Conservation (phyloP, 2,113 vertebrate species). For the Thunnus maccoyii region DNA sequence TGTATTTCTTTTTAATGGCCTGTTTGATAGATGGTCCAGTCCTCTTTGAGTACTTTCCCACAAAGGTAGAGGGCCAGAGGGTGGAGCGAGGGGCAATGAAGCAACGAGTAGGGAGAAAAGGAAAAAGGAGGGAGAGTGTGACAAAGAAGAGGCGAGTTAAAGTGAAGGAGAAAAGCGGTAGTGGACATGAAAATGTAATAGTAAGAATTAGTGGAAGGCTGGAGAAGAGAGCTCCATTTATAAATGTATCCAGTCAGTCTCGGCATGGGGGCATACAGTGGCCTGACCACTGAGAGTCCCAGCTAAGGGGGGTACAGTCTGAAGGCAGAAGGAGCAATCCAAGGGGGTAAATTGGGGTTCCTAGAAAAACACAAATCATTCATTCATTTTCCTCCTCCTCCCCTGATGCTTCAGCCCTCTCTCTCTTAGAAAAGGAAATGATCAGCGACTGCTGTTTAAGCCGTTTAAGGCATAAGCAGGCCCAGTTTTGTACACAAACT, state of each 20-base stretch:
- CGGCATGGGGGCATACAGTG: slow-evolving; percentile 21
- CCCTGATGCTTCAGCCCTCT: slow-evolving; percentile 25
- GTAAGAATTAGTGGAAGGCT: slow-evolving; percentile 17
- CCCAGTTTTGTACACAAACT: slow-evolving; percentile 17
- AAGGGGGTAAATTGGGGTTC: slow-evolving; percentile 54
- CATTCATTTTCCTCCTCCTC: slow-evolving; percentile 49
- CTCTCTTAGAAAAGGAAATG: slow-evolving; percentile 50
- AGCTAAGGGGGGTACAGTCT: slow-evolving; percentile 6
- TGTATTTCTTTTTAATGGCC: slow-evolving; percentile 52
- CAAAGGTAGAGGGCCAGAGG: slow-evolving; percentile 13
- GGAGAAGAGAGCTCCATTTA: slow-evolving; percentile 42
- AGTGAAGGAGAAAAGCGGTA: slow-evolving; percentile 14
- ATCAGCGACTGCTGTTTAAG: slow-evolving; percentile 60
- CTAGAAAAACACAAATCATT: slow-evolving; percentile 55
- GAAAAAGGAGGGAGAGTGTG: not conserved
- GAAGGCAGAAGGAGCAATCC: slow-evolving; percentile 36
- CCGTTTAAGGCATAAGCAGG: slow-evolving; percentile 21
- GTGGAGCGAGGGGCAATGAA: slow-evolving; percentile 12
- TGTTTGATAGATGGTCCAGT: slow-evolving; percentile 47
- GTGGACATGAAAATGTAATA: slow-evolving; percentile 18
- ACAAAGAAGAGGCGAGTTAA: not conserved
- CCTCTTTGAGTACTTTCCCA: slow-evolving; percentile 23
- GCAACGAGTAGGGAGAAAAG: slow-evolving; percentile 21
- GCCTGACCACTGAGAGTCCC: slow-evolving; percentile 19
- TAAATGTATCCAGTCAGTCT: slow-evolving; percentile 24